These are phyloP conservation scores for Myrmophylax atrothorax DNA, from an alignment of 2,113 vertebrate genomes.

Conservation along the genomic window DNA sequence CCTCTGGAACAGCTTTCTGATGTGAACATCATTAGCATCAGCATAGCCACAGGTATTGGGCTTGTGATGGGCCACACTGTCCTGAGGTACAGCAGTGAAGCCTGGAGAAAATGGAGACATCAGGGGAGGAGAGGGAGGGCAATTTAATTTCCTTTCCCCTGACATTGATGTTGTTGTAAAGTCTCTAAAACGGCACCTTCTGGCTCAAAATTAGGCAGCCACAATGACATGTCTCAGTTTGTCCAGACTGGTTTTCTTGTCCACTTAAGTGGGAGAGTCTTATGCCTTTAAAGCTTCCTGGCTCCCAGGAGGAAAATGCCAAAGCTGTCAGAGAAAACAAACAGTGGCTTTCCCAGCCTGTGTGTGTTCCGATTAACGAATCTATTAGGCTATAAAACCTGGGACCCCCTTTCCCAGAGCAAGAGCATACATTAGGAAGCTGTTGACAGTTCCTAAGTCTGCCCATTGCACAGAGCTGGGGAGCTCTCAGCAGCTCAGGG, in stretches of 20 bases:
- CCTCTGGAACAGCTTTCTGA: not conserved
- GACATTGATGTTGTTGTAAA: constrained; percentile 52
- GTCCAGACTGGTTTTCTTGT: constrained; percentile 71
- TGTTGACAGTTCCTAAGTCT: constrained; percentile 72
- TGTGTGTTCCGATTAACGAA: constrained; percentile 72
- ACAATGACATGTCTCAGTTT: constrained; percentile 53
- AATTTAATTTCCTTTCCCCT: constrained; percentile 57
- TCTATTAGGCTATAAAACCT: constrained; percentile 67
- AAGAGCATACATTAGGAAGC: constrained; percentile 72
- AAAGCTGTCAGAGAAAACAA: constrained; percentile 76
- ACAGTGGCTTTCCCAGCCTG: constrained; percentile 70
- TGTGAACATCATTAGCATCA: not conserved
- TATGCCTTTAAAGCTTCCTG: constrained; percentile 50
- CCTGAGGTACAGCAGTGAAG: not conserved
- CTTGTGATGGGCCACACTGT: not conserved
- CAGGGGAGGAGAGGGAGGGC: not conserved
- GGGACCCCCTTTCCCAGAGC: constrained; percentile 54
- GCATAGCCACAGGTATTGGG: not conserved
- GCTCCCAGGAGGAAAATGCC: constrained; percentile 62
- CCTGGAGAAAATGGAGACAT: constrained; percentile 16
- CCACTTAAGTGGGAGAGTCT: constrained; percentile 61
- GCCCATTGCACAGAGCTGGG: constrained; percentile 65
- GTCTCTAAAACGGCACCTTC: constrained; percentile 54
- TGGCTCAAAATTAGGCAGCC: constrained; percentile 39
- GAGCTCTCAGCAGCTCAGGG: constrained; percentile 68